Base-by-base conservation (phyloP, 2,113 vertebrate genomes). In the Himantopus leucocephalus region DNA sequence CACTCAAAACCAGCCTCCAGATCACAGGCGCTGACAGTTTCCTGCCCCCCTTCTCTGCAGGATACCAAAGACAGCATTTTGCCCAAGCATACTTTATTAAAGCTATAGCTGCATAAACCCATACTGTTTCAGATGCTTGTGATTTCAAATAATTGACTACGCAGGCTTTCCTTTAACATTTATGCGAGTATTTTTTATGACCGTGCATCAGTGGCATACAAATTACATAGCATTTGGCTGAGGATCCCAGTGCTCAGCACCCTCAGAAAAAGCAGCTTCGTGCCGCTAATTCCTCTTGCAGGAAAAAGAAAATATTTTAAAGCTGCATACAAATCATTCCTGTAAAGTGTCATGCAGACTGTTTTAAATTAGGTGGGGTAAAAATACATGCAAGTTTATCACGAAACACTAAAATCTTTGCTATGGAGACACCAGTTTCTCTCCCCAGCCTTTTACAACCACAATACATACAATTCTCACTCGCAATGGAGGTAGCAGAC, bases 281-380 rank as follows among this genome's bases (percentile, higher is more conserved):
- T n/a, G 88, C 71, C 7, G 18, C 95, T 80, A 10, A 66, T 91
- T 86, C 77, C 88, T 70, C 92, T 72, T 14, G 50, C 88, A 74
- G 92, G 87, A 78, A 59, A 55, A 73, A 77, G 39, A 48, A 85
- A 94, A 92, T 86, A 91, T 81, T 94, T 72, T 18, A 87, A 81
- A 82, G 94, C 94, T 60, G 80, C 92, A 94, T n/a, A 81, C 89
- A 91, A 87, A 90, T 95, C 86, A 68, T 21, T 75, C 88, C 91
- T 55, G 83, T 3, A 30, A 70, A 81, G 91, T 5, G 53, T 23
- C 48, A 4, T 56, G 88, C 94, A 94, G 86, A 68, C 88, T 84
- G 83, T 20, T 93, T 95, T 87, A 82, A 94, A 95, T 92, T 82
- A 95, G 95, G 75, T 0, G 32, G 79, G 83, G 79, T 84, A 88